A percentile compares a stretch with the other conserved stretches of the same genome.
Conservation (phyloP, 1,140 invertebrate species). For the Homalodisca vitripennis region DNA sequence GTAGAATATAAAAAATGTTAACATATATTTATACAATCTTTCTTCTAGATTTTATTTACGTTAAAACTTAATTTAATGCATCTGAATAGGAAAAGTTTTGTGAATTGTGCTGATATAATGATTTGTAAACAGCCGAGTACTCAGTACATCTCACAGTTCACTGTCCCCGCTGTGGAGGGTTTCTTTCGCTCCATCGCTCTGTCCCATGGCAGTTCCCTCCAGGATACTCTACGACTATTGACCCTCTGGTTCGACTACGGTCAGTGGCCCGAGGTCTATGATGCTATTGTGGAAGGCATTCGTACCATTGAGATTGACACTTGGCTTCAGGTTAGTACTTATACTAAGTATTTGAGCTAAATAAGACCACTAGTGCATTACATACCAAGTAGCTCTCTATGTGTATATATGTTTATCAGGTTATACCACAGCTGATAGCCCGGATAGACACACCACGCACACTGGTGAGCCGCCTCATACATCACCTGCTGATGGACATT, state of each 20-base stretch:
- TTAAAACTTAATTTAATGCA: too few relatives aligned
- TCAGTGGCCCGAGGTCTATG: constrained; percentile 89
- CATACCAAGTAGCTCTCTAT: too few relatives aligned
- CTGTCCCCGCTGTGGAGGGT: constrained; percentile 88
- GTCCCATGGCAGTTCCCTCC: constrained; percentile 88
- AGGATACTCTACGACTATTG: constrained; percentile 84
- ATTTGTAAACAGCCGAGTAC: constrained; percentile 22
- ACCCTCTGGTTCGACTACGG: constrained; percentile 97
- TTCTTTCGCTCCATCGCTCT: constrained; percentile 95
- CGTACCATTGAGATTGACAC: constrained; percentile 94
- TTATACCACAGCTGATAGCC: constrained; percentile 98
- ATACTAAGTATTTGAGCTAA: too few relatives aligned
- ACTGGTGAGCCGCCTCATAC: constrained; percentile 86
- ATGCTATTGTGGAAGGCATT: constrained; percentile 90
- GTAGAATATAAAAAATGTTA: too few relatives aligned
- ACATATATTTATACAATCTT: too few relatives aligned
- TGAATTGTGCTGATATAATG: too few relatives aligned
- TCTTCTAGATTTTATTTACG: too few relatives aligned
- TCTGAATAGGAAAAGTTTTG: too few relatives aligned
- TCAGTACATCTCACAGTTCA: constrained; percentile 73
- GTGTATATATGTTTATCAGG: constrained; percentile 74
- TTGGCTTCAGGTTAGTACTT: constrained; percentile 80
- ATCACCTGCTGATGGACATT: constrained; percentile 92
- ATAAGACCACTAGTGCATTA: too few relatives aligned
- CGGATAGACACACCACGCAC: constrained; percentile 91